Conservation (phyloP, 2,113 vertebrate genomes). For the human (Homo sapiens) region GRCh38 chr13:98235001-98235500, state of each 20-base stretch:
- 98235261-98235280: too few species aligned
- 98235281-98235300: background rate
- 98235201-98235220: background rate
- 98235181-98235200: background rate
- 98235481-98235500: background rate
- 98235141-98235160: background rate
- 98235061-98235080: background rate
- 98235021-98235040: background rate
- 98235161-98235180: rapidly evolving
- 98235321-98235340: background rate
- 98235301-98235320: background rate
- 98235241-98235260: rapidly evolving
- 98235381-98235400: background rate
- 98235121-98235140: background rate
- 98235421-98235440: background rate
- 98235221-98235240: background rate
- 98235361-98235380: background rate
- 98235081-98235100: background rate
- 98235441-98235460: background rate
- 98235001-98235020: background rate
- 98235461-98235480: background rate
- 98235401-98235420: background rate
- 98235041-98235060: background rate
- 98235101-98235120: background rate
- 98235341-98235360: background rate